Evolutionary conservation across 2,888 invertebrate genomes (phyloP).

Genomic region (Vesta saturnalis): DNA sequence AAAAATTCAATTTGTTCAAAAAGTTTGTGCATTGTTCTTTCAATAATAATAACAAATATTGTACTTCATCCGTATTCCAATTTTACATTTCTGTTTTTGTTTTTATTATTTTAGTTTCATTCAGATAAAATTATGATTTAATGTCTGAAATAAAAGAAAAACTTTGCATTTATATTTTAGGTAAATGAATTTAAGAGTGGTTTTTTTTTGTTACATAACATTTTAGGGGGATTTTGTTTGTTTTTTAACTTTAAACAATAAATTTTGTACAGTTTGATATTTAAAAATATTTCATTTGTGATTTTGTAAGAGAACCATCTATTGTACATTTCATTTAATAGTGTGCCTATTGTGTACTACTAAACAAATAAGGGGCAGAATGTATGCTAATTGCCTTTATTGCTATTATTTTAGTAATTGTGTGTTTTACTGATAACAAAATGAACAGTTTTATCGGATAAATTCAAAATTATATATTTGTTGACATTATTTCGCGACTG

Average conservation of each 20-base stretch:
- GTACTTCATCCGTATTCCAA: too few relatives aligned
- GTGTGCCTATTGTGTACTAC: conserved; percentile 43
- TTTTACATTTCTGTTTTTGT: too few relatives aligned
- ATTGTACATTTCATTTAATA: conserved; percentile 36
- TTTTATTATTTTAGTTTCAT: too few relatives aligned
- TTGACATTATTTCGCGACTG: too few relatives aligned
- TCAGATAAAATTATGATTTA: background rate
- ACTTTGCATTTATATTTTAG: conserved; percentile 4
- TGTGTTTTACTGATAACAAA: background rate
- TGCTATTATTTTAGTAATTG: conserved; percentile 35
- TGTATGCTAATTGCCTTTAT: conserved; percentile 48
- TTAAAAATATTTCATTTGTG: conserved; percentile 10
- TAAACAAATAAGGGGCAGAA: conserved; percentile 55
- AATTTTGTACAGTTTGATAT: conserved; percentile 12
- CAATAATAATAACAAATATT: too few relatives aligned
- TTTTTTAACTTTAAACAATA: conserved; percentile 2
- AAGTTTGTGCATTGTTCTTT: too few relatives aligned
- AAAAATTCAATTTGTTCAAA: too few relatives aligned
- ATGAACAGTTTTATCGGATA: too few relatives aligned
- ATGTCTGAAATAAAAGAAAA: background rate
- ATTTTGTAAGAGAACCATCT: conserved; percentile 21
- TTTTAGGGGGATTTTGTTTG: background rate
- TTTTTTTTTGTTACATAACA: conserved; percentile 15
- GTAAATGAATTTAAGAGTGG: background rate
- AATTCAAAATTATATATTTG: too few relatives aligned